Percentiles rank a stretch among this genome's conserved stretches.
These are phyloP conservation scores for Emydoidea blandingii DNA, from an alignment of 2,797 vertebrate genomes.

Conservation along the genomic window DNA sequence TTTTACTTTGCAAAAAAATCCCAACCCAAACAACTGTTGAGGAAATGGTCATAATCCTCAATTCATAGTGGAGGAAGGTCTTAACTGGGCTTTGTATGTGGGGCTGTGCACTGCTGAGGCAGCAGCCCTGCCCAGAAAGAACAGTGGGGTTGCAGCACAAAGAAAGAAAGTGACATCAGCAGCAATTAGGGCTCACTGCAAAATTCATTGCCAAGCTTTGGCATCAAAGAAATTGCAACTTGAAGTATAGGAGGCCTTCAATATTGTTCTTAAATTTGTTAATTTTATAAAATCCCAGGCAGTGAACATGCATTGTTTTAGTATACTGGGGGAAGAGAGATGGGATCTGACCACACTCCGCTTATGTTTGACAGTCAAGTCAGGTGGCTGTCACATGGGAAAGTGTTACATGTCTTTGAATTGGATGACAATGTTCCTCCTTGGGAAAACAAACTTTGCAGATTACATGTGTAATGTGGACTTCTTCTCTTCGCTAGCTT, in stretches of 20 bases:
- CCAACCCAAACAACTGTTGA: background rate
- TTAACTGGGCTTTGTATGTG: background rate
- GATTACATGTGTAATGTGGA: background rate
- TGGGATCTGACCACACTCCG: background rate
- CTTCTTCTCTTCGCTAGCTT: background rate
- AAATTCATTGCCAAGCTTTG: background rate
- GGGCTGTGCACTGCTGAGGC: background rate
- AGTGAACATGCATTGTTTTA: background rate
- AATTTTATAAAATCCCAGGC: background rate
- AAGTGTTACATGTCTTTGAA: background rate
- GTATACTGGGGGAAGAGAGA: background rate
- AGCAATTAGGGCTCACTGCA: background rate
- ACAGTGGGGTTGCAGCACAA: background rate
- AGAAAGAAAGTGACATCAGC: background rate
- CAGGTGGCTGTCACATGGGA: background rate
- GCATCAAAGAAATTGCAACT: background rate
- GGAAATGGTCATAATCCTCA: background rate
- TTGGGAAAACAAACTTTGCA: background rate
- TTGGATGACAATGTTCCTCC: background rate
- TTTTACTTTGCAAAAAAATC: background rate
- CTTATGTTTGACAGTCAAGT: background rate
- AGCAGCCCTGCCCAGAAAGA: background rate
- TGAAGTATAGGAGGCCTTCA: background rate
- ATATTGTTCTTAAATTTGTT: background rate
- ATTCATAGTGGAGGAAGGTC: background rate